These are phyloP conservation scores for Colletes latitarsis DNA, from an alignment of 1,140 invertebrate species.

Conservation along the genomic window DNA sequence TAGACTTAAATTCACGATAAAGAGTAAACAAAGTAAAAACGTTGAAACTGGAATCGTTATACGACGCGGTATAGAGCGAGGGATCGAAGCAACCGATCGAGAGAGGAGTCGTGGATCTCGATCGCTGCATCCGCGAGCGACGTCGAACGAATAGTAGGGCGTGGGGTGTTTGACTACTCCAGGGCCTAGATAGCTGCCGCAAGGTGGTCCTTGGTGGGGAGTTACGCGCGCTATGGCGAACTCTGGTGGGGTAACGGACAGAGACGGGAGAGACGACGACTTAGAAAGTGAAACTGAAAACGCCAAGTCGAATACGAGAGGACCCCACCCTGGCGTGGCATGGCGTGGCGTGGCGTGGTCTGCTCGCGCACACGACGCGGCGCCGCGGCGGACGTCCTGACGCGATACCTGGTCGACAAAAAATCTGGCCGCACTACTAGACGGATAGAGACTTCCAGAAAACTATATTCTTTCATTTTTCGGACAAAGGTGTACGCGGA, in stretches of 20 bases:
- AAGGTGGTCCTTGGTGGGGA: conserved; percentile 59
- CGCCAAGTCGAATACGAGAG: conserved; percentile 72
- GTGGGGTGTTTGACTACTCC: conserved; percentile 63
- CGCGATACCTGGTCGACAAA: conserved; percentile 4
- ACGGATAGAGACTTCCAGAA: no score
- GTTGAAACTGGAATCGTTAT: no score
- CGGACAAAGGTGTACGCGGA: no score
- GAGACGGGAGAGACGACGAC: conserved; percentile 44
- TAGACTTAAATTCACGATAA: no score
- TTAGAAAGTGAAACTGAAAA: conserved; percentile 79
- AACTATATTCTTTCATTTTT: no score
- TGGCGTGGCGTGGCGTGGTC: conserved; percentile 43
- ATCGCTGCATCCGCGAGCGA: conserved; percentile 53
- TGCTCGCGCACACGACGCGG: conserved; percentile 32
- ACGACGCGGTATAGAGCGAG: no score
- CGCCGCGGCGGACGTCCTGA: conserved; percentile 15
- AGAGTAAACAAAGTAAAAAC: no score
- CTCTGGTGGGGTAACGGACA: background rate
- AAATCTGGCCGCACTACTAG: no score
- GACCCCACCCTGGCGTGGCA: conserved; percentile 74
- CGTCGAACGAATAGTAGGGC: conserved; percentile 61
- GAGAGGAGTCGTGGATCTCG: conserved; percentile 46
- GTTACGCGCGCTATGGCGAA: conserved; percentile 40
- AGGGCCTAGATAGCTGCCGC: conserved; percentile 61
- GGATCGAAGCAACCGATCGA: conserved; percentile 18